A percentile compares a stretch with the other conserved stretches of the same genome.
phyloP scores from a whole-genome alignment of 1,140 invertebrate genomes.

The Drosophila equinoxialis region DNA sequence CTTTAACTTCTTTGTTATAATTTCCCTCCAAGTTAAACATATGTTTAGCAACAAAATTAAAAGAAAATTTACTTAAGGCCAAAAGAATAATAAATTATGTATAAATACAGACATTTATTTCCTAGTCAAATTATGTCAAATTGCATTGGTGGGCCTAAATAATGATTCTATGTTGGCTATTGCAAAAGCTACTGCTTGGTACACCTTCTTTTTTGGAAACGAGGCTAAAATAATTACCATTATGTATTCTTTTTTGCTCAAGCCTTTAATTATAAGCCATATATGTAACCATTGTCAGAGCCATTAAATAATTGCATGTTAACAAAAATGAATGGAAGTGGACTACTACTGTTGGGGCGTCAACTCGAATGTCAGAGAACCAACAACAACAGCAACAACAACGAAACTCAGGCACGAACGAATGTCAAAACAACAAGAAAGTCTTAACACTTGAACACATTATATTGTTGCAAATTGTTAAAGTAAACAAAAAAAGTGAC shows the following conservation, averaged over 20 bases:
- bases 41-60: too few relatives aligned
- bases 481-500: conserved; percentile 34
- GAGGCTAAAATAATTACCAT: conserved; percentile 19
- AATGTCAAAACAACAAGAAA: conserved; percentile 32
- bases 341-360: conserved; percentile 25
- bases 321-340: conserved; percentile 40
- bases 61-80: too few relatives aligned
- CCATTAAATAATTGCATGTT: conserved; percentile 69
- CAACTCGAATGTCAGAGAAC: conserved; percentile 18
- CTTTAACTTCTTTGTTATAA: too few relatives aligned
- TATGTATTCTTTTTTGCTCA: conserved; percentile 8
- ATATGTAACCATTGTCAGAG: conserved; percentile 31
- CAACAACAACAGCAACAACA: conserved; percentile 47
- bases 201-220: neutral
- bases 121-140: too few relatives aligned
- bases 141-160: neutral
- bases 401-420: conserved; percentile 47
- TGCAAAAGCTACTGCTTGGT: neutral
- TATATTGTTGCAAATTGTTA: conserved; percentile 53
- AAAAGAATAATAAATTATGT: too few relatives aligned
- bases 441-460: conserved; percentile 46
- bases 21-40: too few relatives aligned
- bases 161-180: neutral
- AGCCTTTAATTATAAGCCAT: conserved; percentile 13
- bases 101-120: too few relatives aligned